Percentiles rank a stretch among this genome's conserved stretches.
Evolutionary conservation across 2,113 vertebrate genomes (phyloP).

Genomic region (Cavia aperea): DNA sequence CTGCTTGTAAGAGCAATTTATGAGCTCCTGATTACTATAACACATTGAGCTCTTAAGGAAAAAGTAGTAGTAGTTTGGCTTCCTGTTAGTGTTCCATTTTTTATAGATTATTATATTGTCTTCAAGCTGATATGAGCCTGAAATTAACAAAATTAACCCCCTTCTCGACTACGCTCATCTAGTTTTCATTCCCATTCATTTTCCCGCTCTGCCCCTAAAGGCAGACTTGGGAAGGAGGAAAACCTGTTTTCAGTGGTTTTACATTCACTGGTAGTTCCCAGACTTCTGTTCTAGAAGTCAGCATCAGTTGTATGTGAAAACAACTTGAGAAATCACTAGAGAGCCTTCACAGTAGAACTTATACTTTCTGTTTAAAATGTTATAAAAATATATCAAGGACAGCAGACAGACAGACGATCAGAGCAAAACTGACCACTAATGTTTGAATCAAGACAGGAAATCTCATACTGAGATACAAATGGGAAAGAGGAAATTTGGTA

Average conservation of each 20-base stretch:
- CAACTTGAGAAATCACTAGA: constrained; percentile 58
- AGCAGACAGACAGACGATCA: constrained; percentile 48
- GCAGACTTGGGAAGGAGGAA: constrained; percentile 34
- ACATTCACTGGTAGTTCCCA: constrained; percentile 45
- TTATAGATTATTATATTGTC: constrained; percentile 64
- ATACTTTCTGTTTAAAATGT: constrained; percentile 61
- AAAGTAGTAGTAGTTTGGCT: constrained; percentile 46
- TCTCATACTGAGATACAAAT: constrained; percentile 38
- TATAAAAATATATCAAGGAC: constrained; percentile 55
- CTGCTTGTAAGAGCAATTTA: constrained; percentile 56
- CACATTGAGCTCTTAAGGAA: constrained; percentile 58
- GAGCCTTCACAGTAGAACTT: constrained; percentile 27
- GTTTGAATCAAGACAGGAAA: constrained; percentile 58
- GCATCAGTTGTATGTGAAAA: constrained; percentile 49
- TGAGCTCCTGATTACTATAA: constrained; percentile 61
- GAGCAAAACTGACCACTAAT: constrained; percentile 59
- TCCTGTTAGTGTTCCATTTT: constrained; percentile 50
- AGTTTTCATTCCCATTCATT: constrained; percentile 59
- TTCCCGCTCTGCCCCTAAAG: constrained; percentile 7
- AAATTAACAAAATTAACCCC: constrained; percentile 66
- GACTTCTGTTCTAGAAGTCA: constrained; percentile 65
- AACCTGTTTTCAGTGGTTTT: constrained; percentile 23
- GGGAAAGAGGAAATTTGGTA: constrained; percentile 49
- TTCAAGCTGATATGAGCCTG: constrained; percentile 48
- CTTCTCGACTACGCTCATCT: constrained; percentile 14